Conservation (phyloP, 2,888 invertebrate species). For the Dendrolimus pini region DNA sequence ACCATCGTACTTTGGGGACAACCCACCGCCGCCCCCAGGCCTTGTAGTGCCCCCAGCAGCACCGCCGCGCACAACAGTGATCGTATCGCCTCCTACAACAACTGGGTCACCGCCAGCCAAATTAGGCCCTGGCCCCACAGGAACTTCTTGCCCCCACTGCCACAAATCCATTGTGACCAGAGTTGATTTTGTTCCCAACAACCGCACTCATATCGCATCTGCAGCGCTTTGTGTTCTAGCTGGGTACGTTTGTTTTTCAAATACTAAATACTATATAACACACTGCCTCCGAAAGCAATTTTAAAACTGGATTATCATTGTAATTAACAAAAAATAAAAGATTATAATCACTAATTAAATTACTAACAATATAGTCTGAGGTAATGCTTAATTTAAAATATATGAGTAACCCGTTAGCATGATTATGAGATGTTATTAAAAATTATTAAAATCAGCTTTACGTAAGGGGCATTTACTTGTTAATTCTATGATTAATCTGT, state of each 20-base stretch:
- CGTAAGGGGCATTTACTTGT: no score
- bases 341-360: no score
- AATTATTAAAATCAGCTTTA: no score
- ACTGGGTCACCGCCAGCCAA: conserved; percentile 25
- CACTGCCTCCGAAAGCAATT: neutral
- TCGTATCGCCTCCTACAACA: conserved; percentile 31
- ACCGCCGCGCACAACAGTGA: conserved; percentile 51
- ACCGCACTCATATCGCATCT: conserved; percentile 61
- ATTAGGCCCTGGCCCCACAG: conserved; percentile 61
- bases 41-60: conserved; percentile 32
- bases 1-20: conserved; percentile 61
- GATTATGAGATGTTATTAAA: no score
- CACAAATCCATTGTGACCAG: conserved; percentile 56
- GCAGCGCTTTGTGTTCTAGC: conserved; percentile 63
- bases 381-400: no score
- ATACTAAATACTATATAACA: neutral
- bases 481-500: no score
- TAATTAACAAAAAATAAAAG: no score
- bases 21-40: conserved; percentile 53
- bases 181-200: conserved; percentile 63
- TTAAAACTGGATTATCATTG: no score
- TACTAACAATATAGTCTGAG: no score
- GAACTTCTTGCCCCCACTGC: conserved; percentile 54
- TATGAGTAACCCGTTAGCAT: no score
- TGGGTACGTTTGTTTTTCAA: conserved; percentile 37